Evolutionary conservation across 1,140 invertebrate species (phyloP).

Genomic region (Kradibia gibbosae): DNA sequence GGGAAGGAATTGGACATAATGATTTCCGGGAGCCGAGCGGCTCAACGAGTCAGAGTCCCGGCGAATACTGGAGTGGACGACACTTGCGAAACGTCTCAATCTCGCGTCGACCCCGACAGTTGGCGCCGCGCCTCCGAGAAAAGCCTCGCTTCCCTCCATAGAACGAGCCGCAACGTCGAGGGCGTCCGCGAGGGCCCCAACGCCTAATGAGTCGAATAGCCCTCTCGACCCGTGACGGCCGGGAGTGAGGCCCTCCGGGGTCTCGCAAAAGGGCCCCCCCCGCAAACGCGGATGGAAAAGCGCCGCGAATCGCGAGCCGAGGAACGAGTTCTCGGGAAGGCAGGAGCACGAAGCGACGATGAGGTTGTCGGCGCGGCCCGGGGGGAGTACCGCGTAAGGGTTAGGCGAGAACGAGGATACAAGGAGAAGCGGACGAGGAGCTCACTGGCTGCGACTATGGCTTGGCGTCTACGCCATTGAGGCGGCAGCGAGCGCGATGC

Average conservation of each 20-base stretch:
- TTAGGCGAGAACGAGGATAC: too few species aligned
- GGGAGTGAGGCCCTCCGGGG: too few species aligned
- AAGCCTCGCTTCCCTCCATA: too few species aligned
- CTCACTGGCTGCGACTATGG: slow-evolving; percentile 28
- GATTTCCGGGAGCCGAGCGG: slow-evolving; percentile 3
- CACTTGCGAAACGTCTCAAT: background rate
- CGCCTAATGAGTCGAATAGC: too few species aligned
- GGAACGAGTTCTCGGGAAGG: background rate
- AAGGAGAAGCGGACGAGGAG: slow-evolving; percentile 14
- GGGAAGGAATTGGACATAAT: background rate
- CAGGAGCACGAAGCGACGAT: background rate
- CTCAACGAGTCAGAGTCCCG: too few species aligned
- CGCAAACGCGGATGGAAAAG: background rate
- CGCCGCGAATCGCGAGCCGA: background rate
- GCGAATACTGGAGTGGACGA: background rate
- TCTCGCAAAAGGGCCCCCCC: too few species aligned
- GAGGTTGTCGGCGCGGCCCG: background rate
- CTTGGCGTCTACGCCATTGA: slow-evolving; percentile 51
- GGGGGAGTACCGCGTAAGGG: background rate
- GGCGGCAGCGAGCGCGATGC: slow-evolving; percentile 51
- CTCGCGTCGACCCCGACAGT: background rate
- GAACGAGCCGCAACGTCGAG: too few species aligned
- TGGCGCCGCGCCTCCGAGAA: background rate
- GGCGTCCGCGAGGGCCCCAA: background rate
- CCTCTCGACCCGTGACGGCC: too few species aligned